Evolutionary conservation across 2,888 invertebrate genomes (phyloP).

Genomic region (Folsomia candida): DNA sequence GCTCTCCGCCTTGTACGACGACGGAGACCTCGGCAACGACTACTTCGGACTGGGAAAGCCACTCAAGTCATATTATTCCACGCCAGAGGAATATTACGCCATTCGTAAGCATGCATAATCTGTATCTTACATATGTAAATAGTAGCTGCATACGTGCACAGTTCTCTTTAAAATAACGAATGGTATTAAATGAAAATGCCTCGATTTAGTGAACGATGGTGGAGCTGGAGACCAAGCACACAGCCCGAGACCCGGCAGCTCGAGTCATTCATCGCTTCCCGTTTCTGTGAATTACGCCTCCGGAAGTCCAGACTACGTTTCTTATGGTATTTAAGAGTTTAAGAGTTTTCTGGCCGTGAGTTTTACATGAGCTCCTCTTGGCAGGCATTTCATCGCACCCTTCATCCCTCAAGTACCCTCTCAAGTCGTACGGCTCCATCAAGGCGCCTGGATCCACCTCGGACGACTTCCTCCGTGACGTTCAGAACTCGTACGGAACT

Average conservation of each 20-base stretch:
- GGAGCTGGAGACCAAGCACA: no score
- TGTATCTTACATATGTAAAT: not conserved
- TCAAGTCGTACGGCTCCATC: not conserved
- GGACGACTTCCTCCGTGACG: not conserved
- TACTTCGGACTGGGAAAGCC: not conserved
- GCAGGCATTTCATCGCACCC: not conserved
- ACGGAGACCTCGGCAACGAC: not conserved
- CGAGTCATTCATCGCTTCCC: no score
- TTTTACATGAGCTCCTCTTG: no score
- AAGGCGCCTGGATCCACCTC: not conserved
- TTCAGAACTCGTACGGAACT: not conserved
- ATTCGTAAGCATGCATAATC: not conserved
- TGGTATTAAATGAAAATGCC: no score
- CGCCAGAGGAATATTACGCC: not conserved
- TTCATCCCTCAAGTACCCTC: not conserved
- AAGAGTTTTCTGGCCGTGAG: no score
- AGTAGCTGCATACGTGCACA: not conserved
- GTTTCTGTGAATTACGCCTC: no score
- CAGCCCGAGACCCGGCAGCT: no score
- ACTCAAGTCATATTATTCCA: not conserved
- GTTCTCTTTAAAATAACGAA: not conserved
- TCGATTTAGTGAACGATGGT: no score
- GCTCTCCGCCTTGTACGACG: not conserved
- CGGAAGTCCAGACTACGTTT: no score
- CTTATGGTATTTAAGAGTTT: no score